Evolutionary conservation across 2,888 invertebrate genomes (phyloP).

Genomic region (Lacanobia wlatinum): DNA sequence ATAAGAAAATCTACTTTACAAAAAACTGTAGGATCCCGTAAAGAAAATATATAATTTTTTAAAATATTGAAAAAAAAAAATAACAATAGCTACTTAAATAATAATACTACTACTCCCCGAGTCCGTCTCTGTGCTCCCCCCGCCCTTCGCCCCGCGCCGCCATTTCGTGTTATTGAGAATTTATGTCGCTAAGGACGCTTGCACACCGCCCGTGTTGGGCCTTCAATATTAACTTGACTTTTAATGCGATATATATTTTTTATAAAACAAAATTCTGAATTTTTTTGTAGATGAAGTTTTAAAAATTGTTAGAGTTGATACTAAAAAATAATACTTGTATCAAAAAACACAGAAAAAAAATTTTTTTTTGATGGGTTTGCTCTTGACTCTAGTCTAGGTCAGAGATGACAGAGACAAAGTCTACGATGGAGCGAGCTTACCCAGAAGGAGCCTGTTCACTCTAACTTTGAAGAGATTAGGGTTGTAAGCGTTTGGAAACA

Average conservation of each 20-base stretch:
- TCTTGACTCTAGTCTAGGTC: too few relatives aligned
- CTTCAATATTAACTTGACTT: not conserved
- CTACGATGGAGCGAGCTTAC: too few relatives aligned
- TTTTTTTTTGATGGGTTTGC: too few relatives aligned
- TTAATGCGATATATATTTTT: not conserved
- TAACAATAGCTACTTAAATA: constrained; percentile 51
- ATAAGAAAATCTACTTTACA: not conserved
- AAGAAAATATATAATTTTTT: too few relatives aligned
- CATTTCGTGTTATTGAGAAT: constrained; percentile 91
- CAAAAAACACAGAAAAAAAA: too few relatives aligned
- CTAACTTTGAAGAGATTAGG: too few relatives aligned
- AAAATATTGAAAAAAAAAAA: not conserved
- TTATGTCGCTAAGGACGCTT: constrained; percentile 86
- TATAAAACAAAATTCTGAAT: not conserved
- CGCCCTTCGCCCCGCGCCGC: constrained; percentile 80
- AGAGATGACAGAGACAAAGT: too few relatives aligned
- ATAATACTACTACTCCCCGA: constrained; percentile 50
- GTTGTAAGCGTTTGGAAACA: too few relatives aligned
- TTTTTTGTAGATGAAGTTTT: not conserved
- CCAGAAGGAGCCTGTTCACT: too few relatives aligned
- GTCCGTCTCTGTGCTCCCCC: constrained; percentile 73
- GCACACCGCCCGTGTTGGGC: constrained; percentile 70
- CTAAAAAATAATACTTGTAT: too few relatives aligned
- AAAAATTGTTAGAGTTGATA: not conserved
- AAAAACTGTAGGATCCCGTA: not conserved